Evolutionary conservation across 2,888 invertebrate genomes (phyloP).

Genomic region (Opisthograptis luteolata): DNA sequence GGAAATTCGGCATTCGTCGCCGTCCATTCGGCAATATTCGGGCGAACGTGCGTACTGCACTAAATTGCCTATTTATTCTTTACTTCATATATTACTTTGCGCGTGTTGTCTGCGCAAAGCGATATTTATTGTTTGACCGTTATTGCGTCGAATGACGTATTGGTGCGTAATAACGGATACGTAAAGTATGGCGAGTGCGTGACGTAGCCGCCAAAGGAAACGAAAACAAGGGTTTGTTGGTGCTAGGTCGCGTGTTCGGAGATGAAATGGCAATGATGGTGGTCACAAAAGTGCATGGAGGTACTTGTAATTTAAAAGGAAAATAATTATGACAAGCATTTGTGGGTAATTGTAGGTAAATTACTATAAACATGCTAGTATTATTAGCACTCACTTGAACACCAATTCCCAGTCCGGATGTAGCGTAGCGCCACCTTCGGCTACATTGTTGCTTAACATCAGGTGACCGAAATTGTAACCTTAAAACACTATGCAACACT

Average conservation of each 20-base stretch:
- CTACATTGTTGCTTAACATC: too few relatives aligned
- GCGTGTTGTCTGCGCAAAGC: constrained; percentile 84
- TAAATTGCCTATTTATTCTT: constrained; percentile 85
- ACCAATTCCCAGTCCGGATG: too few relatives aligned
- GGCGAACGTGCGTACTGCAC: constrained; percentile 78
- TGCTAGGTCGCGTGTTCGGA: constrained; percentile 2
- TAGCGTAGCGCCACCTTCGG: too few relatives aligned
- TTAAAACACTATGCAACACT: too few relatives aligned
- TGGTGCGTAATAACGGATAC: constrained; percentile 72
- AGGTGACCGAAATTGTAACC: too few relatives aligned
- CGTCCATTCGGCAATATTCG: constrained; percentile 83
- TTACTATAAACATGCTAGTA: too few relatives aligned
- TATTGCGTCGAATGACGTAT: constrained; percentile 84
- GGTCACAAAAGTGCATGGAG: neutral
- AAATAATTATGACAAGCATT: too few relatives aligned
- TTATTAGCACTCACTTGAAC: too few relatives aligned
- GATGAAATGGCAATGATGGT: neutral
- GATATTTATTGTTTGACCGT: constrained; percentile 84
- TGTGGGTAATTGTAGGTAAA: too few relatives aligned
- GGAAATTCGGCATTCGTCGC: constrained; percentile 77
- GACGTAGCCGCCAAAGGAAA: constrained; percentile 44
- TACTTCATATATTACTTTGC: constrained; percentile 85
- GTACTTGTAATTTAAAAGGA: too few relatives aligned
- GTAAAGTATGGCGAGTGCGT: constrained; percentile 66
- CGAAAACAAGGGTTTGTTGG: constrained; percentile 24